These are phyloP conservation scores for Zaprionus tsacasi DNA, from an alignment of 1,140 invertebrate species.

Conservation along the genomic window DNA sequence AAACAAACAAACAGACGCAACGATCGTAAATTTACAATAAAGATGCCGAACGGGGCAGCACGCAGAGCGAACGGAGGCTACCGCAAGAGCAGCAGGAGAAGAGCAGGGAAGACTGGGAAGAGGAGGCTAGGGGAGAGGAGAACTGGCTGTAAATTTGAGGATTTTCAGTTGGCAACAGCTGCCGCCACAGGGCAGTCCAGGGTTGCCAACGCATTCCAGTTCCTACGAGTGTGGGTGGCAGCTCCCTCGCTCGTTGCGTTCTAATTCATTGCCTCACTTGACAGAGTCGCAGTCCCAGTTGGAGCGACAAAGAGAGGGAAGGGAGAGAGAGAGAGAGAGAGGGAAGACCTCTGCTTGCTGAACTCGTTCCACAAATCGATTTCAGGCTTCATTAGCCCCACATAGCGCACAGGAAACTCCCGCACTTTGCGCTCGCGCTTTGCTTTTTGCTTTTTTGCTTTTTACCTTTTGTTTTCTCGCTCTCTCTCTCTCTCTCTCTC, in stretches of 20 bases:
- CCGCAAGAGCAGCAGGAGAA: constrained; percentile 9
- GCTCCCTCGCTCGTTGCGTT: constrained; percentile 35
- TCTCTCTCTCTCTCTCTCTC: constrained; percentile 14
- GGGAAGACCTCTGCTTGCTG: background rate
- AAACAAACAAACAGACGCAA: constrained; percentile 53
- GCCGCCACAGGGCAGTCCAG: constrained; percentile 23
- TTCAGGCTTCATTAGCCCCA: constrained; percentile 75
- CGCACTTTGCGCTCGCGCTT: constrained; percentile 41
- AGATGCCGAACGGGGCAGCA: constrained; percentile 17
- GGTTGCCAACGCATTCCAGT: background rate
- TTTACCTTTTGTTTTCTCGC: constrained; percentile 44
- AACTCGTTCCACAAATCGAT: constrained; percentile 66
- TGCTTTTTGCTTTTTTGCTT: constrained; percentile 40
- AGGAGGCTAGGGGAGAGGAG: no score
- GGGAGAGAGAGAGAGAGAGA: background rate
- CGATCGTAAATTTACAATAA: constrained; percentile 72
- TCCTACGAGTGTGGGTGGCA: constrained; percentile 47
- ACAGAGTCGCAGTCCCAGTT: constrained; percentile 22
- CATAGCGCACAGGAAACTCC: constrained; percentile 74
- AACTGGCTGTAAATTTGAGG: constrained; percentile 69
- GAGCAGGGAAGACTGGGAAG: no score
- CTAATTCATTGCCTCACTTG: constrained; percentile 50
- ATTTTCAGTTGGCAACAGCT: constrained; percentile 77
- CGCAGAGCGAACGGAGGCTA: constrained; percentile 1
- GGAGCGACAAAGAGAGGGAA: background rate